Evolutionary conservation across 2,113 vertebrate species (phyloP), one percentile per base, ranked within the genome.

Genomic region (Gambusia holbrooki): DNA sequence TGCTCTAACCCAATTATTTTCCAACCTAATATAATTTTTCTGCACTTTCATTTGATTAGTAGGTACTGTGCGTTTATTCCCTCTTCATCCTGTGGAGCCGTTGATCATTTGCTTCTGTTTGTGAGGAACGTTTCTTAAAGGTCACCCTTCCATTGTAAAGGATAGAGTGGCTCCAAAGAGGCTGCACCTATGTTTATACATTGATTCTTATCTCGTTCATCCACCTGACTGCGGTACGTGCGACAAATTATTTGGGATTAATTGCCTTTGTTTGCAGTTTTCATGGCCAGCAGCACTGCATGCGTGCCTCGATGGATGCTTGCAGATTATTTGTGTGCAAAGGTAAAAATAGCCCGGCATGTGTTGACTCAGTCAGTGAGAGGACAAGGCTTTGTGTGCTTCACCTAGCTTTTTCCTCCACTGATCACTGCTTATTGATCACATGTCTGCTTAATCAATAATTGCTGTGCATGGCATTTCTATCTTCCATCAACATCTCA

Each of bases 21-120:
- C 69, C 76, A 66, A 75, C 62, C 85, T 81, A 84, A 92, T 87
- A 71, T 80, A 84, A 86, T 88, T 84, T 81, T 88, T 88, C 86
- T 74, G 69, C 82, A 80, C 82, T 84, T 88, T 85, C 75, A 87
- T 92, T 92, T 86, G 85, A 92, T 92, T 88, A 90, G 81, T 80
- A 29, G 81, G 66, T 35, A 9, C 40, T 0, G 72, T 77, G 80
- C 28, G 62, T 42, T 64, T 91, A 90, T 92, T 93, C 85, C 84
- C 51, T 90, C 87, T 87, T 90, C 88, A 75, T 88, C 85, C 83
- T 12, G 62, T 4, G 75, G 66, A 35, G 84, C 69, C 29, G 60
- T 74, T 62, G 62, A 83, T 83, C 76, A 70, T 77, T 82, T 76
- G 25, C 75, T 66, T 64, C 69, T 30, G 79, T 73, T 28, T 63